These are phyloP conservation scores for Chelidonichthys spinosus DNA, from an alignment of 2,797 vertebrate genomes.

Conservation along the genomic window DNA sequence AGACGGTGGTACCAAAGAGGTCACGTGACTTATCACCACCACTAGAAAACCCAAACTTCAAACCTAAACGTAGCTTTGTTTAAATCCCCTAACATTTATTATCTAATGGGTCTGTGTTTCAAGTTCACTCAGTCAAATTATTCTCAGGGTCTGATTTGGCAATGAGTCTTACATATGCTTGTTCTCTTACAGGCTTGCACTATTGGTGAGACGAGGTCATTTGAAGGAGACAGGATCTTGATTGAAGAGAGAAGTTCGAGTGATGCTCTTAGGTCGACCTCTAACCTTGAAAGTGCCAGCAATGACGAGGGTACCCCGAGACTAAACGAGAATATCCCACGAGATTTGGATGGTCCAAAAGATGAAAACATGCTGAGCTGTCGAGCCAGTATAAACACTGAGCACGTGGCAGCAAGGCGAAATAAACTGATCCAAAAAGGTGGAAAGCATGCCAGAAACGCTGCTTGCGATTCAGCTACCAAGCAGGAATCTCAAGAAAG, in stretches of 20 bases:
- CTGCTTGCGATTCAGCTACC: slow-evolving; percentile 18
- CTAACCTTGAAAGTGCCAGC: slow-evolving; percentile 66
- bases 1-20: neutral
- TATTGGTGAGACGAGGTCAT: slow-evolving; percentile 76
- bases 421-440: slow-evolving; percentile 24
- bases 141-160: slow-evolving; percentile 65
- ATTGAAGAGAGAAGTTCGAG: slow-evolving; percentile 75
- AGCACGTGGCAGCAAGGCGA: slow-evolving; percentile 29
- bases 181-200: slow-evolving; percentile 83
- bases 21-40: slow-evolving; percentile 9
- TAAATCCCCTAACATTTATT: slow-evolving; percentile 1
- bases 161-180: slow-evolving; percentile 81
- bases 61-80: slow-evolving; percentile 30
- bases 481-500: slow-evolving; percentile 29
- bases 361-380: slow-evolving; percentile 28
- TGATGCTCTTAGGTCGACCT: slow-evolving; percentile 67
- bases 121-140: slow-evolving; percentile 54
- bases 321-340: slow-evolving; percentile 48
- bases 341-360: slow-evolving; percentile 55
- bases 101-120: slow-evolving; percentile 29
- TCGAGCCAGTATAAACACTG: slow-evolving; percentile 35
- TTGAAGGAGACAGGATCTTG: slow-evolving; percentile 79
- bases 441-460: slow-evolving; percentile 14
- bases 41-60: slow-evolving; percentile 30
- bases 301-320: slow-evolving; percentile 56